Evolutionary conservation across 2,888 invertebrate species (phyloP).

Genomic region (Agonopterix heracliana): DNA sequence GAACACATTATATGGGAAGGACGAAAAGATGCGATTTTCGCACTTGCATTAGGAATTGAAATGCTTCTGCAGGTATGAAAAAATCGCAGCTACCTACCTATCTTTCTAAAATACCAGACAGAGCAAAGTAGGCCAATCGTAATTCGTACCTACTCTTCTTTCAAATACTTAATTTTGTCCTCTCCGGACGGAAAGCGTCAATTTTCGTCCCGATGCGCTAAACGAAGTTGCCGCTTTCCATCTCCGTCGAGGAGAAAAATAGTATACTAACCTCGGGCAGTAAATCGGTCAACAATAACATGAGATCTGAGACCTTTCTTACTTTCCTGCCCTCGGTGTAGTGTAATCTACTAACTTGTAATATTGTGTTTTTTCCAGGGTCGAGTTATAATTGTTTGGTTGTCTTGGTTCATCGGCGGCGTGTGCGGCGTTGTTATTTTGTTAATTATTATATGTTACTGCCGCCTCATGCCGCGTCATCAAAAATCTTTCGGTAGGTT

Average conservation of each 20-base stretch:
- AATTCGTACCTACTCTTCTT: too few species aligned
- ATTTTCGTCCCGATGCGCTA: too few species aligned
- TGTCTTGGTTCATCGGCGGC: constrained; percentile 76
- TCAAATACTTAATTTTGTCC: too few species aligned
- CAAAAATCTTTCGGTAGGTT: constrained; percentile 79
- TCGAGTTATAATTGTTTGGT: constrained; percentile 73
- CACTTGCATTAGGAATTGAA: constrained; percentile 59
- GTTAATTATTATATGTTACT: constrained; percentile 79
- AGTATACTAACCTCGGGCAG: too few species aligned
- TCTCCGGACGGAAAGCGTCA: too few species aligned
- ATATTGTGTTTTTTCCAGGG: constrained; percentile 45
- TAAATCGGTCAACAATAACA: too few species aligned
- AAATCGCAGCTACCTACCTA: background rate
- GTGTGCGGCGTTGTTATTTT: constrained; percentile 79
- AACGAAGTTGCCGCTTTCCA: too few species aligned
- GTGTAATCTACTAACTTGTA: too few species aligned
- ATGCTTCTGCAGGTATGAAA: constrained; percentile 66
- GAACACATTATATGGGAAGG: constrained; percentile 24
- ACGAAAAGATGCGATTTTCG: constrained; percentile 52
- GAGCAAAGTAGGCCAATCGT: constrained; percentile 6
- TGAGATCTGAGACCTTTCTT: too few species aligned
- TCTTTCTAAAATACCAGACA: background rate
- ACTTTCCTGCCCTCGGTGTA: too few species aligned
- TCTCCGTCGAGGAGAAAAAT: too few species aligned
- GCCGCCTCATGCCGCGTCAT: constrained; percentile 81